phyloP scores from a whole-genome alignment of 2,797 vertebrate genomes.

The Acropternis orthonyx region DNA sequence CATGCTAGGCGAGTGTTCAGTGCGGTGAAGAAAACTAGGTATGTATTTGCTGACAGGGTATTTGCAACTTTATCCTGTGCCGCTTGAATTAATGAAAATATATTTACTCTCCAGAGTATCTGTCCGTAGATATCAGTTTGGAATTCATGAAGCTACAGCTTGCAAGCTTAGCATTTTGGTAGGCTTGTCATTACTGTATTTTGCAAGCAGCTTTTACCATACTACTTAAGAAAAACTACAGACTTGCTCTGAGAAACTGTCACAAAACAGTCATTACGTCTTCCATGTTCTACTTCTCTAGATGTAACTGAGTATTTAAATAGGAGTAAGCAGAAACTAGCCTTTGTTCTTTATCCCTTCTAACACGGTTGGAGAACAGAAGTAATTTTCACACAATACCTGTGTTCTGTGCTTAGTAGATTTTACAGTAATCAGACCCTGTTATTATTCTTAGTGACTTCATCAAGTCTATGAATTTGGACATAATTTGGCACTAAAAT shows the following conservation, averaged over 20 bases:
- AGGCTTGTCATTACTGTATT: background rate
- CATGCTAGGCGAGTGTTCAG: background rate
- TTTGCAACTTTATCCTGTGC: background rate
- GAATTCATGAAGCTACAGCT: background rate
- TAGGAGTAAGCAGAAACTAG: background rate
- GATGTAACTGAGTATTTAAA: background rate
- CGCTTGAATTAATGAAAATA: background rate
- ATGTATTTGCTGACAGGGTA: background rate
- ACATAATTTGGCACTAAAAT: background rate
- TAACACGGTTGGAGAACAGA: background rate
- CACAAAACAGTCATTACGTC: background rate
- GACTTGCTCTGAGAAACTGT: background rate
- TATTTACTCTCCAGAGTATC: fast-evolving
- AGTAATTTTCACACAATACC: background rate
- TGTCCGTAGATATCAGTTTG: fast-evolving
- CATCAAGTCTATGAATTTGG: background rate
- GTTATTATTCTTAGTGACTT: background rate
- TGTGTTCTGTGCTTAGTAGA: background rate
- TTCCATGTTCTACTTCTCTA: background rate
- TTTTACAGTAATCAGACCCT: background rate
- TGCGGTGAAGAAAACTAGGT: background rate
- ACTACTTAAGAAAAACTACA: background rate
- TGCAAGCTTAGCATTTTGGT: background rate
- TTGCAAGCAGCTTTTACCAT: background rate
- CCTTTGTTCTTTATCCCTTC: background rate